phyloP scores from a whole-genome alignment of 1,140 invertebrate species.

The Drosophila navojoa region DNA sequence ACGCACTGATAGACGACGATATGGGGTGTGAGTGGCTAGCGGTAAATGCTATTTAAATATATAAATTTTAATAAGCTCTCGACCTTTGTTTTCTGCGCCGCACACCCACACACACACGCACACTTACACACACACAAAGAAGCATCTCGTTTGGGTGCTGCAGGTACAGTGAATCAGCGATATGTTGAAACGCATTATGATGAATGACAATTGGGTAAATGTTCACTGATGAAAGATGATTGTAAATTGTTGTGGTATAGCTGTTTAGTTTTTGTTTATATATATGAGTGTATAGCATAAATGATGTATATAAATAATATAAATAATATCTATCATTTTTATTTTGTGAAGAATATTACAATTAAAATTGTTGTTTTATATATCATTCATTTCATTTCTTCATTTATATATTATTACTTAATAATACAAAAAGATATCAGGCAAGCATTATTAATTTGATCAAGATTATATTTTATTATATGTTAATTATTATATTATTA shows the following conservation, averaged over 20 bases:
- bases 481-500: no score
- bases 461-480: no score
- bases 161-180: constrained; percentile 1
- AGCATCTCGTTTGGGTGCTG: neutral
- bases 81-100: constrained; percentile 38
- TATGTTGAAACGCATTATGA: neutral
- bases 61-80: constrained; percentile 82
- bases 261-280: neutral
- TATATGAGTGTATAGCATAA: neutral
- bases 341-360: no score
- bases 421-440: no score
- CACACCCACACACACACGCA: no score
- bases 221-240: no score
- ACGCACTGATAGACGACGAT: constrained; percentile 44
- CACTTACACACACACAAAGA: neutral
- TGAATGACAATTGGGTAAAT: no score
- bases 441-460: no score
- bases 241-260: neutral
- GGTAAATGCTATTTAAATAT: constrained; percentile 83
- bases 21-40: constrained; percentile 28
- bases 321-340: no score
- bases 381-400: no score
- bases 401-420: no score
- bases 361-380: no score
- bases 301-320: neutral